Evolutionary conservation across 2,113 vertebrate genomes (phyloP), one percentile per base, ranked within the genome.

Genomic region (Saccopteryx leptura): DNA sequence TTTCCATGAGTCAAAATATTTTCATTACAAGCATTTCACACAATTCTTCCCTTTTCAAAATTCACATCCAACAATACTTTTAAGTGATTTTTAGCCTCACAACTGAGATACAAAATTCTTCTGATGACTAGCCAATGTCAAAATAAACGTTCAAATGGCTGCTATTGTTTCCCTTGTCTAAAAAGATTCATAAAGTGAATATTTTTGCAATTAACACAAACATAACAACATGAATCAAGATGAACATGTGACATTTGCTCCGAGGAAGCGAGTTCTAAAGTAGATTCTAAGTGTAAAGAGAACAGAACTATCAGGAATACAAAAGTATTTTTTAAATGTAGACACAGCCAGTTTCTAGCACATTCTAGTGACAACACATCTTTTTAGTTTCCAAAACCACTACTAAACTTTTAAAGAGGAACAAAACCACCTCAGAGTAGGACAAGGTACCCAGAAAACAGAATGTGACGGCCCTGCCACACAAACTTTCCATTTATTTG

Each of bases 371-470:
- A 63, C 61, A 88, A 74, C 50, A 92, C 84, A 74, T 81, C 95
- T 58, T 39, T 46, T 88, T 46, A 19, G 56, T 39, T 93, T 90
- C 85, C 33, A 91, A 96, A 96, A 88, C 61, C 56, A 96, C 7
- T 17, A 31, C 48, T 48, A 46, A 90, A 79, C 17, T 84, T 71
- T 50, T 56, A 78, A 78, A 92, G 69, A 90, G 66, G 14, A 31
- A 12, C 58, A 88, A 96, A 96, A 88, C 54, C 23, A 92, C 68
- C 56, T 95, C 95, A 74, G 95, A 95, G 46, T 23, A 19, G 92
- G 66, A 74, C 7, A 79, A 65, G 76, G 5, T 63, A 61, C 33
- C 15, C 76, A 50, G 80, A 84, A 23, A 83, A 48, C 52, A 94
- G 60, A 87, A 96, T 9, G 18, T 9, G 13, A 82, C 65, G 68